A percentile compares a stretch with the other conserved stretches of the same genome.
phyloP scores from a whole-genome alignment of 2,113 vertebrate genomes.

The Panthera uncia region DNA sequence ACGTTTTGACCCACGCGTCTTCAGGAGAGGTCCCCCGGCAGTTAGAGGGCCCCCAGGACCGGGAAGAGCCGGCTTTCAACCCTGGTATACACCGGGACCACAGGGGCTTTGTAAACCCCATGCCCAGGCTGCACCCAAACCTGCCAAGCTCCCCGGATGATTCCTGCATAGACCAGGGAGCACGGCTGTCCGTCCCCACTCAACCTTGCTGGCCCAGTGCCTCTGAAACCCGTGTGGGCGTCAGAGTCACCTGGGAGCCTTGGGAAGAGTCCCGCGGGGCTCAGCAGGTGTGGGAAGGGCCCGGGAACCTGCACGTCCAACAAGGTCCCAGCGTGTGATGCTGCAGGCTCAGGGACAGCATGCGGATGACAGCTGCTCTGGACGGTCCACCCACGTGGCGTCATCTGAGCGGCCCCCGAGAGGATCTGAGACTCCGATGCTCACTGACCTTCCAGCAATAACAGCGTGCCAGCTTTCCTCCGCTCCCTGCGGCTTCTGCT shows the following conservation, averaged over 20 bases:
- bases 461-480: background rate
- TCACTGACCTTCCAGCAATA: too few relatives aligned
- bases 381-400: accelerated
- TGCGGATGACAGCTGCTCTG: background rate
- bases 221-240: accelerated
- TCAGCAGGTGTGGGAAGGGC: too few relatives aligned
- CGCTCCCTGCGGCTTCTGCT: background rate
- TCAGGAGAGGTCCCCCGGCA: background rate
- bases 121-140: background rate
- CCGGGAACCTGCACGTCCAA: background rate
- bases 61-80: background rate
- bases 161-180: background rate
- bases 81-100: accelerated
- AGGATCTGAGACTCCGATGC: background rate
- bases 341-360: background rate
- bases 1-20: background rate
- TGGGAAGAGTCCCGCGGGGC: too few relatives aligned
- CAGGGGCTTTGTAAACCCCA: too few relatives aligned
- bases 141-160: background rate
- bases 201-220: background rate
- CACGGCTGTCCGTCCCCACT: accelerated
- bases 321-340: background rate
- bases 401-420: background rate
- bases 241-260: background rate
- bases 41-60: background rate